Evolutionary conservation across 2,797 vertebrate genomes (phyloP), one percentile per base, ranked within the genome.

Genomic region (Sus cebifrons): DNA sequence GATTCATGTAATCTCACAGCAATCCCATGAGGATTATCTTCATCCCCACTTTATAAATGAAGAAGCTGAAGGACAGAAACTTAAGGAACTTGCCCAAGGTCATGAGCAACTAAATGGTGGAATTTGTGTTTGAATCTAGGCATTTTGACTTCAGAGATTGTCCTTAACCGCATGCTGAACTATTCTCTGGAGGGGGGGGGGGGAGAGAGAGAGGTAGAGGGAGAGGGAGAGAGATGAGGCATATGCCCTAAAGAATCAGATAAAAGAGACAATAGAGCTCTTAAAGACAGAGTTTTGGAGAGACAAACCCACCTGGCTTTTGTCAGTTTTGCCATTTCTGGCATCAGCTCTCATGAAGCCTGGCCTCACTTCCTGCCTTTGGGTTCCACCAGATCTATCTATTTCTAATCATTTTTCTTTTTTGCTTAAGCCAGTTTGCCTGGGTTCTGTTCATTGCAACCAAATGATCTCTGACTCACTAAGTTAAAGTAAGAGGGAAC

Each of bases 391-490:
- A 94, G 75, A 90, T 86, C 65, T 23, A 58, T 86, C 75, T 74
- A 64, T 96, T 95, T 91, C 94, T 95, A 86, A 83, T 87, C 52
- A 79, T 56, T 89, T 90, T 94, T 91, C 32, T 82, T 75, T 89
- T 71, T 91, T 87, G 44, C 81, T 93, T 92, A 91, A 86, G 52
- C 81, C 84, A 94, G 70, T 85, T 96, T 96, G 86, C 95, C 71
- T 60, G 67, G 40, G 27, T 93, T 97, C 93, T 91, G 84, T 86
- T 94, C 86, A 77, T 65, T 95, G 75, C 91, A 94, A 85, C 92
- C 89, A 96, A 97, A 97, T 56, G 93, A 94, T 96, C 94, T 97
- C 95, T 97, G 94, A 95, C 64, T 96, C 68, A 87, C 85, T 94
- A 89, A 94, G 73, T 8, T 84, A 77, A 73, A 86, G 93, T 54